phyloP scores from a whole-genome alignment of 2,113 vertebrate species.

The Gavialis gangeticus region DNA sequence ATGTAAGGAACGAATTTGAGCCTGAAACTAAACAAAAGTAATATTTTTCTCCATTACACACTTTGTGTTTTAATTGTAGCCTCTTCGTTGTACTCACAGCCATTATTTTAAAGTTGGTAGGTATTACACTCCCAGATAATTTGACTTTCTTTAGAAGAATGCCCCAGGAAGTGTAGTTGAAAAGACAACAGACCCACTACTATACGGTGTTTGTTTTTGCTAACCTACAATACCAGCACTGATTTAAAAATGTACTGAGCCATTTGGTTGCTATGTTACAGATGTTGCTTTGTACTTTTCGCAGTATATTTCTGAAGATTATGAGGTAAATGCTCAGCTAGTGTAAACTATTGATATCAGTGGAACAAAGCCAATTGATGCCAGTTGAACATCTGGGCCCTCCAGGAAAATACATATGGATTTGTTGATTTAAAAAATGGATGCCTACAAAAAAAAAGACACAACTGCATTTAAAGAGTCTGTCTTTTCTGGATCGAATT shows the following conservation, averaged over 20 bases:
- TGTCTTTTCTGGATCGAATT: neutral
- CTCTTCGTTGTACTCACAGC: neutral
- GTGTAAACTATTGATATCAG: neutral
- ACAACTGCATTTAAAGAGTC: neutral
- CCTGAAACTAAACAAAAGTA: neutral
- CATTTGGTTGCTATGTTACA: slow-evolving; percentile 33
- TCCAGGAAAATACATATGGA: neutral
- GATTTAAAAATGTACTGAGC: neutral
- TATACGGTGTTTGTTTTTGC: neutral
- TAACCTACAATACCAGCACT: neutral
- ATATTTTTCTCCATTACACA: neutral
- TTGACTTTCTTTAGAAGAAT: neutral
- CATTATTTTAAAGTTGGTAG: neutral
- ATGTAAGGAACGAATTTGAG: neutral
- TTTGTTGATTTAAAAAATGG: neutral
- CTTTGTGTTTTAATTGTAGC: neutral
- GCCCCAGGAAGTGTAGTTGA: neutral
- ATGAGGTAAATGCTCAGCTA: neutral
- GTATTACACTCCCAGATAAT: neutral
- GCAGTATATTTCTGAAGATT: neutral
- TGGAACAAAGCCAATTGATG: neutral
- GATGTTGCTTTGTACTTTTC: neutral
- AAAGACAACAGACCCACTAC: neutral
- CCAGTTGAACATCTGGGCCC: neutral
- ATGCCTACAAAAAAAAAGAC: neutral